Conservation (phyloP, 2,797 vertebrate species). For the Esox masquinongy region DNA sequence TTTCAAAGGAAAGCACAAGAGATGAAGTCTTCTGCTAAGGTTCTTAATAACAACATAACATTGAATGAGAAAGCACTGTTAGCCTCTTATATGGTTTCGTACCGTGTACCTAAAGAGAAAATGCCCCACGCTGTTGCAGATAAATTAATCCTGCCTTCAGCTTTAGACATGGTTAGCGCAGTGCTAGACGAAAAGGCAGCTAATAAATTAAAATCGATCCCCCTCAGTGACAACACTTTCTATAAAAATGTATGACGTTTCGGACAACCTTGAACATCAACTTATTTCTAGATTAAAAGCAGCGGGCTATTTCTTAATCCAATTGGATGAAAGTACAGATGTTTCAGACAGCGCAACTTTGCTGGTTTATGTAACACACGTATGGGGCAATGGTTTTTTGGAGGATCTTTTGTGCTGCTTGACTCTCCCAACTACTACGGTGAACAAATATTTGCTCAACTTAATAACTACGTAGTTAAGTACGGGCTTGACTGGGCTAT, state of each 20-base stretch:
- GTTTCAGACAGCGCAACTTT: conserved; percentile 1
- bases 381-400: not conserved
- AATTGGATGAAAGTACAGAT: conserved; percentile 13
- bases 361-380: not conserved
- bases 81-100: conserved; percentile 14
- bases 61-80: conserved; percentile 18
- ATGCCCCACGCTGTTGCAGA: no score
- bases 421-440: no score
- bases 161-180: conserved; percentile 7
- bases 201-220: not conserved
- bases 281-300: no score
- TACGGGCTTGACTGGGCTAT: no score
- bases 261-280: no score
- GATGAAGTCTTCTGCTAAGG: conserved; percentile 12
- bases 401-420: no score
- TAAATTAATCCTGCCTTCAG: not conserved
- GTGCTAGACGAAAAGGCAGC: not conserved
- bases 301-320: not conserved
- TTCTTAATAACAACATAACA: conserved; percentile 10
- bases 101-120: conserved; percentile 8
- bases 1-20: conserved; percentile 11
- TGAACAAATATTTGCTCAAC: no score
- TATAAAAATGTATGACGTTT: not conserved
- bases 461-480: no score
- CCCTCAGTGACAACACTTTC: not conserved